phyloP scores from a whole-genome alignment of 2,113 vertebrate genomes.

The Spilogale gracilis region DNA sequence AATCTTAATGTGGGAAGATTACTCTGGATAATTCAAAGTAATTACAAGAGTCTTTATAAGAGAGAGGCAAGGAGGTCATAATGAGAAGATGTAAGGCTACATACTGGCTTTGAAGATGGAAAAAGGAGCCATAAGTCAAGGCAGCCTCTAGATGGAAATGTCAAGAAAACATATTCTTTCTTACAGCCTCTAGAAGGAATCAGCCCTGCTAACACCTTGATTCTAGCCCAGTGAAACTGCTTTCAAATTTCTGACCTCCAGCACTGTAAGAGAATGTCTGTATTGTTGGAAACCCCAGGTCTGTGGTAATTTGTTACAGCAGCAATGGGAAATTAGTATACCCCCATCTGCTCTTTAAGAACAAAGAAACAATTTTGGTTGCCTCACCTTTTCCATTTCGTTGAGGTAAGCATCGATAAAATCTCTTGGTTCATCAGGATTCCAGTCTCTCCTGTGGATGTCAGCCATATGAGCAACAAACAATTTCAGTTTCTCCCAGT shows the following conservation, averaged over 20 bases:
- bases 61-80: neutral
- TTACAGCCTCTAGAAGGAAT: neutral
- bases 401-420: constrained; percentile 92
- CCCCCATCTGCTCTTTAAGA: neutral
- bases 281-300: neutral
- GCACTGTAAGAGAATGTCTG: neutral
- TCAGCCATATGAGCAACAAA: constrained; percentile 82
- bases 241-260: neutral
- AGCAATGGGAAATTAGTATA: neutral
- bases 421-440: constrained; percentile 88
- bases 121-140: neutral
- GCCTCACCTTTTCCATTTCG: constrained; percentile 90
- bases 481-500: constrained; percentile 7
- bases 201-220: neutral
- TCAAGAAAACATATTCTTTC: neutral
- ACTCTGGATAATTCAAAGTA: neutral
- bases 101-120: neutral
- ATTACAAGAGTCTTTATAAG: neutral
- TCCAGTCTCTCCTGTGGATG: constrained; percentile 88
- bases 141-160: neutral
- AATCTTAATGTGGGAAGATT: neutral
- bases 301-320: neutral
- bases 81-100: neutral
- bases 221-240: neutral
- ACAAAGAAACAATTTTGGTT: rapidly evolving